Percentiles rank a stretch among this genome's conserved stretches.
Evolutionary conservation across 35 echinoderm and acorn worm genomes (phyloP).

Genomic region (Apostichopus japonicus): DNA sequence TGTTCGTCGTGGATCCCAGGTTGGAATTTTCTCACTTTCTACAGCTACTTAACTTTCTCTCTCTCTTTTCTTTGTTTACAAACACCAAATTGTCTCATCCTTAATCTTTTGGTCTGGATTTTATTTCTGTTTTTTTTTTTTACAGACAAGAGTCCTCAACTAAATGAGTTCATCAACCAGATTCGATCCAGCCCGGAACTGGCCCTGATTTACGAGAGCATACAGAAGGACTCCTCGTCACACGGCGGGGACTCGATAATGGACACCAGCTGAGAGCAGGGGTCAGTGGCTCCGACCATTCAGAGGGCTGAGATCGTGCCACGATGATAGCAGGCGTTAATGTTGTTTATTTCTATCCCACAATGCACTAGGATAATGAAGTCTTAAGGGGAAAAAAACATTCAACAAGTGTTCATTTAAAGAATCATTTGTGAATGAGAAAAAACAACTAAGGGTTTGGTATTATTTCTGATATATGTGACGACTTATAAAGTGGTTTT

Average conservation of each 20-base stretch:
- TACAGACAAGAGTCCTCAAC: constrained; percentile 91
- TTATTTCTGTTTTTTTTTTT: too few species aligned
- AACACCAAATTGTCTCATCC: too few species aligned
- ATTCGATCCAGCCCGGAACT: constrained; percentile 95
- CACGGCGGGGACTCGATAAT: constrained; percentile 84
- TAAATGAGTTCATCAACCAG: constrained; percentile 94
- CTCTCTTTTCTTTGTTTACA: too few species aligned
- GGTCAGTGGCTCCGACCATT: background rate
- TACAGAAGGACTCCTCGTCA: constrained; percentile 90
- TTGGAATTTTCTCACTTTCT: too few species aligned
- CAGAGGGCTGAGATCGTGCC: background rate
- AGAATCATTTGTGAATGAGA: background rate
- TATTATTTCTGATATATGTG: background rate
- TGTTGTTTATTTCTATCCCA: constrained; percentile 42
- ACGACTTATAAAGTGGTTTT: background rate
- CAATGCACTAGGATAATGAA: constrained; percentile 1
- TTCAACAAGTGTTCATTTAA: too few species aligned
- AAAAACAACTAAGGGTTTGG: background rate
- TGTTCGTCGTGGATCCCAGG: too few species aligned
- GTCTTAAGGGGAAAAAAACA: background rate
- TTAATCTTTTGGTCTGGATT: too few species aligned
- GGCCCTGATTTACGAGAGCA: constrained; percentile 92
- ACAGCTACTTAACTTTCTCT: too few species aligned
- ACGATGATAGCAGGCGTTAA: background rate
- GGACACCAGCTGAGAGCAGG: constrained; percentile 82